Evolutionary conservation across 2,888 invertebrate species (phyloP), one percentile per base, ranked within the genome.

Genomic region (Apomyelois bistriatella): DNA sequence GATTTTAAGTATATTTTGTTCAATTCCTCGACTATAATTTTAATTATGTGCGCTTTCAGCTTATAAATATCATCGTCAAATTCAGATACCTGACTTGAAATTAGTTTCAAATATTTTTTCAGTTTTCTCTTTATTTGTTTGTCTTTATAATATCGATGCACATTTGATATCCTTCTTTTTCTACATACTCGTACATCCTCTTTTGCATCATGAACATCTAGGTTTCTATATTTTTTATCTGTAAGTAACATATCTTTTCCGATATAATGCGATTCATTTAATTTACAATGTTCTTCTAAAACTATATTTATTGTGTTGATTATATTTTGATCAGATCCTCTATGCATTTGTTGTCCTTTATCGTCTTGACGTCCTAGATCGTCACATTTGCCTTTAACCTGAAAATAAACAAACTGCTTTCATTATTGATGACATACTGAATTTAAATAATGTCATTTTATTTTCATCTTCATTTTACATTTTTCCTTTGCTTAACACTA

Each of bases 61-160:
- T 60, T 57, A 4, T 52, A 22, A 13, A 52, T 54, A 0, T 62
- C 63, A 22, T 60, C 61, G 10, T 64, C 59, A 13, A 41, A 49
- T 10, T 64, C 61, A 22, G 57, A 42, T 9, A 58, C 53, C 15
- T 57, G 37, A n/a, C 60, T 61, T 0, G 63, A 61, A n/a, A 58
- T 49, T 43, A 47, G 59, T 3, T 57, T 58, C 12, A 74, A 56
- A 17, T 58, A 72, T 17, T 62, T 62, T 43, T 62, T 59, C 36
- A 72, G 65, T 53, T 69, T 73, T 9, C 28, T 51, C 47, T 55
- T 57, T 8, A 74, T 38, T 35, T 55, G 66, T 46, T 67, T 62
- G 53, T 74, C 69, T 13, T 38, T 6, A 1, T 38, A 4, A 13
- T 32, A 32, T 32, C 32, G 32, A 32, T 10, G 32, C 22, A 5